Base-by-base conservation (phyloP, 2,113 vertebrate genomes). In the Montifringilla adamsi region DNA sequence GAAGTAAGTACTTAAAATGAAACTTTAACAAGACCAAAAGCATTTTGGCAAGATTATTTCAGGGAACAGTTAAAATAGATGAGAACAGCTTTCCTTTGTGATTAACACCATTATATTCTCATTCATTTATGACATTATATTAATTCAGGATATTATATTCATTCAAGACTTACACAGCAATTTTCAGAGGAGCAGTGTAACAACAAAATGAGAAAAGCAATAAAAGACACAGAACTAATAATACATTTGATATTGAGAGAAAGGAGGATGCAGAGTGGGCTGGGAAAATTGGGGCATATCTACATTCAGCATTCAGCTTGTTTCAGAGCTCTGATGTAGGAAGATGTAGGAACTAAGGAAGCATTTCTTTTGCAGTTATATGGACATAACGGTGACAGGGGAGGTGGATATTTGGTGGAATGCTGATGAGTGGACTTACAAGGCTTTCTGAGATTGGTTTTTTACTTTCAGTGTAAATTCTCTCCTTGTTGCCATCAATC, bases 91-190 rank as follows among this genome's bases (percentile, higher is more conserved):
- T 94, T 87, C 62, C 75, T 92, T 88, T 88, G 79, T 88, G 83
- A 93, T 96, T 95, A 94, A 84, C 82, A 88, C 41, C 59, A 44
- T 94, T 93, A 91, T 77, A 86, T 44, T 92, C 79, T 90, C 72
- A 81, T 96, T 95, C 76, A 84, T 77, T 96, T 43, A 87, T 72
- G 84, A 67, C 73, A 53, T 70, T 37, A 26, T 84, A 78, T 93
- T 95, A 59, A 81, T 77, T 92, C 39, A 72, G 80, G 52, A 75
- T 56, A 75, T 91, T 62, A 86, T 49, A 75, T 91, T 53, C 62
- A 56, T 68, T 81, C n/a, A 68, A 76, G 62, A 94, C 64, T 91
- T 84, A 58, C 6, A 27, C 33, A 77, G 47, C 47, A 83, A 5
- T 96, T 97, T 96, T 94, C 55, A 67, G 84, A 79, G 64, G 30